A percentile compares a stretch with the other conserved stretches of the same genome.
phyloP scores from a whole-genome alignment of 37 sponge, comb jelly and placozoan species.

The Beroe ovata region DNA sequence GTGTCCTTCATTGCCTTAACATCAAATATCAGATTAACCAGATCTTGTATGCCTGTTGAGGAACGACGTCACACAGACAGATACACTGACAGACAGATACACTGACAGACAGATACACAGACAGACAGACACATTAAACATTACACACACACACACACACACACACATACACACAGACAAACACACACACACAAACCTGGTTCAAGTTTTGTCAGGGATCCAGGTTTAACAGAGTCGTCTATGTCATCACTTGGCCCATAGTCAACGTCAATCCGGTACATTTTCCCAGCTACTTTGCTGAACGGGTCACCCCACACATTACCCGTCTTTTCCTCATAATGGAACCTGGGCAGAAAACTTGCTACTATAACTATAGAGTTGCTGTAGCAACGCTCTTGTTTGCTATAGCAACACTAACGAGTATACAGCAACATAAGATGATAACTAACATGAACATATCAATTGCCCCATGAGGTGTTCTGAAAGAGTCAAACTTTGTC shows the following conservation, averaged over 20 bases:
- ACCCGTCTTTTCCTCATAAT: slow-evolving; percentile 35
- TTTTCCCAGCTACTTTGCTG: slow-evolving; percentile 82
- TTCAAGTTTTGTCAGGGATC: slow-evolving; percentile 78
- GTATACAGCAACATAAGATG: background rate
- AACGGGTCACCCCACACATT: slow-evolving; percentile 74
- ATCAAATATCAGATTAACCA: slow-evolving; percentile 91
- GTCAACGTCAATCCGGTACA: slow-evolving; percentile 97
- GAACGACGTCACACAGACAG: too few species aligned
- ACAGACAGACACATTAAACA: too few species aligned
- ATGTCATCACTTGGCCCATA: slow-evolving; percentile 82
- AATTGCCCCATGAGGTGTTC: slow-evolving; percentile 69
- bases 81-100: too few species aligned
- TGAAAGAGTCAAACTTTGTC: slow-evolving; percentile 73
- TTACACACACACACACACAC: too few species aligned
- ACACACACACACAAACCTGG: too few species aligned
- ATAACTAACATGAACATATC: slow-evolving; percentile 68
- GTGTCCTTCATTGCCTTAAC: slow-evolving; percentile 92
- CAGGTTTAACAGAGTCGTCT: slow-evolving; percentile 66
- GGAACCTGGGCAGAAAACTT: too few species aligned
- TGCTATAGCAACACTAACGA: too few species aligned
- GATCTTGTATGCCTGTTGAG: slow-evolving; percentile 77
- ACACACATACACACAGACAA: too few species aligned
- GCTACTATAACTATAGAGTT: too few species aligned
- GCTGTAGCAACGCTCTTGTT: too few species aligned
- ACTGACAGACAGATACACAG: too few species aligned